Conservation (phyloP, 2,113 vertebrate genomes). For the Ancistrus triradiatus region DNA sequence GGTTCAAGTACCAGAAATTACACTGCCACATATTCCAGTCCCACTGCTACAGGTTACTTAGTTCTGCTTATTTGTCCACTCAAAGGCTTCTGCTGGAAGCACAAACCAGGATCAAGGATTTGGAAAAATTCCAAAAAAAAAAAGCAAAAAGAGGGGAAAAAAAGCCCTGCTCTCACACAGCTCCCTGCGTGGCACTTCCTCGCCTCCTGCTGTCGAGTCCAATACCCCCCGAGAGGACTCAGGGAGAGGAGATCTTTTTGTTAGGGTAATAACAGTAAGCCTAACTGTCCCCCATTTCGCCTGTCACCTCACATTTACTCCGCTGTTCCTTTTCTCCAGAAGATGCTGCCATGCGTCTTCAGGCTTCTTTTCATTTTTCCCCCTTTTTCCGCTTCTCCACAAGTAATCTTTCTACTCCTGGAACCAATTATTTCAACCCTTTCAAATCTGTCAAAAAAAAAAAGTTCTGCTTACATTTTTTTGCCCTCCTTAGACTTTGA, state of each 20-base stretch:
- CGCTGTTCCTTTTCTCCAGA: slow-evolving; percentile 56
- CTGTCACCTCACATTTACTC: slow-evolving; percentile 74
- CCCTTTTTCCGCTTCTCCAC: slow-evolving; percentile 28
- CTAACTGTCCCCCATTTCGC: slow-evolving; percentile 70
- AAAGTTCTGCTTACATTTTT: slow-evolving; percentile 49
- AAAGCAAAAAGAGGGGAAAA: neutral
- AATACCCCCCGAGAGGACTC: slow-evolving; percentile 65
- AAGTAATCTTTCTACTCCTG: slow-evolving; percentile 46
- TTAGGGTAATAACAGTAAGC: slow-evolving; percentile 73
- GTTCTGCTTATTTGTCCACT: too few species aligned
- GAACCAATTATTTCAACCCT: slow-evolving; percentile 67
- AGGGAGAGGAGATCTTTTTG: slow-evolving; percentile 67
- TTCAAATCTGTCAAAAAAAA: slow-evolving; percentile 47
- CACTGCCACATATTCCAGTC: too few species aligned
- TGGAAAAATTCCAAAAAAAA: too few species aligned
- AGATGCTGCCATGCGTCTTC: slow-evolving; percentile 61
- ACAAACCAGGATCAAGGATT: too few species aligned
- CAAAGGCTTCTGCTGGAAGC: too few species aligned
- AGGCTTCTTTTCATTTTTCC: slow-evolving; percentile 52
- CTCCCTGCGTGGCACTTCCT: slow-evolving; percentile 67
- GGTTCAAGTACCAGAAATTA: too few species aligned
- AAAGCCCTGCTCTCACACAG: slow-evolving; percentile 29
- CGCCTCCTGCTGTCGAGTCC: slow-evolving; percentile 67
- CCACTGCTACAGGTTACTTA: too few species aligned
- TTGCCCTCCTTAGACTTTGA: slow-evolving; percentile 9